phyloP scores from a whole-genome alignment of 2,113 vertebrate genomes.

The Fulmarus glacialis region DNA sequence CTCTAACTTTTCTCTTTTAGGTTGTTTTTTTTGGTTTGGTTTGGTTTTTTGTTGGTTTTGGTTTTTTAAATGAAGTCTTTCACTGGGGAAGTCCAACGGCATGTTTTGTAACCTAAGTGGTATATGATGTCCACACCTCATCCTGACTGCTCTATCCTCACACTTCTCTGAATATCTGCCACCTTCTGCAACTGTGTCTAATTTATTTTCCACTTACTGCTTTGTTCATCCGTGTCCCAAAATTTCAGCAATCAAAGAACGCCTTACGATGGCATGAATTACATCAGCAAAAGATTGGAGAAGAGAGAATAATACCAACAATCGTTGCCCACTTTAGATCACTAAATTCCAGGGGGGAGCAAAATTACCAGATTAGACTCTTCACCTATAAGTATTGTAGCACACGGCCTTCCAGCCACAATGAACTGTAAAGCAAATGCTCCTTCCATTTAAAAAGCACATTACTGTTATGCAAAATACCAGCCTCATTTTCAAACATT shows the following conservation, averaged over 20 bases:
- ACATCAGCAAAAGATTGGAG: background rate
- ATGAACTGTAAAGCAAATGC: background rate
- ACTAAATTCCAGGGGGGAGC: background rate
- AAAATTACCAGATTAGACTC: background rate
- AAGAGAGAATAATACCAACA: background rate
- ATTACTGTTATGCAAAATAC: background rate
- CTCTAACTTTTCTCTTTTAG: background rate
- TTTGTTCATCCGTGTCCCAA: background rate
- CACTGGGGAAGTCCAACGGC: background rate
- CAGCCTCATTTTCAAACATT: background rate
- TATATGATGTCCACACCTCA: background rate
- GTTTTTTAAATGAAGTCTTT: background rate
- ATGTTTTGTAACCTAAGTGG: background rate
- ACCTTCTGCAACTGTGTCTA: background rate
- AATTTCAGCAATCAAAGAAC: background rate
- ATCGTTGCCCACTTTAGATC: background rate
- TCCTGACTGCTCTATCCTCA: background rate
- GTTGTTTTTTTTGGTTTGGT: background rate
- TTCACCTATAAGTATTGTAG: background rate
- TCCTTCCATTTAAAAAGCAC: background rate
- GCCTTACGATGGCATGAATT: background rate
- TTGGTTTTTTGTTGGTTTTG: background rate
- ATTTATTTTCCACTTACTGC: background rate
- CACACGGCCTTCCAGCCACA: background rate
- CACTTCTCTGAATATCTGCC: background rate